phyloP scores from a whole-genome alignment of 2,113 vertebrate genomes.

The Ia io region DNA sequence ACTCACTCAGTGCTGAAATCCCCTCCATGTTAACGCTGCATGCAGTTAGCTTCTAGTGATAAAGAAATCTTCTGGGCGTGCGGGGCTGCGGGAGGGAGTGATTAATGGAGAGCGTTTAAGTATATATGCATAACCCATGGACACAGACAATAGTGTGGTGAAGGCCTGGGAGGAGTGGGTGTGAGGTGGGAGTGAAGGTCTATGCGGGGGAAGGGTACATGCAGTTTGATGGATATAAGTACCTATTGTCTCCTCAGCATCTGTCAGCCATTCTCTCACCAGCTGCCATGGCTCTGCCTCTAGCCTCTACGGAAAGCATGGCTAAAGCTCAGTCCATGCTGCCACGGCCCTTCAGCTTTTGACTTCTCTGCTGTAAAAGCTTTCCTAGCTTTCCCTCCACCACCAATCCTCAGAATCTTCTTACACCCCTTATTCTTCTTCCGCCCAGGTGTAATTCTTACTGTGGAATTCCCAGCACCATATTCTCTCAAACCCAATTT shows the following conservation, averaged over 20 bases:
- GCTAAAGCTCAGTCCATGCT: background rate
- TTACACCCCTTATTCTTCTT: background rate
- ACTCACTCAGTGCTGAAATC: background rate
- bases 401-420: background rate
- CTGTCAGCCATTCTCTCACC: too few relatives aligned
- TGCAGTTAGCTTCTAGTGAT: background rate
- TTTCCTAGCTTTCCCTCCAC: background rate
- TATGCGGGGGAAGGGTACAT: accelerated
- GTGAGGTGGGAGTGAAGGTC: too few relatives aligned
- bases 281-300: background rate
- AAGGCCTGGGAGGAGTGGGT: too few relatives aligned
- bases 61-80: background rate
- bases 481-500: background rate
- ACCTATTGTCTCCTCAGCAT: background rate
- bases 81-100: too few relatives aligned
- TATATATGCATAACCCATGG: too few relatives aligned
- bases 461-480: background rate
- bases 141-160: too few relatives aligned
- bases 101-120: too few relatives aligned
- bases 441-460: background rate
- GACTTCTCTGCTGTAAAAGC: background rate
- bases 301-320: background rate
- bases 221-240: background rate
- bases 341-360: background rate
- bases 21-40: background rate